Evolutionary conservation across 92 coral and sea anemone genomes (phyloP), one percentile per base, ranked within the genome.

Genomic region (Epizoanthus ramosus): DNA sequence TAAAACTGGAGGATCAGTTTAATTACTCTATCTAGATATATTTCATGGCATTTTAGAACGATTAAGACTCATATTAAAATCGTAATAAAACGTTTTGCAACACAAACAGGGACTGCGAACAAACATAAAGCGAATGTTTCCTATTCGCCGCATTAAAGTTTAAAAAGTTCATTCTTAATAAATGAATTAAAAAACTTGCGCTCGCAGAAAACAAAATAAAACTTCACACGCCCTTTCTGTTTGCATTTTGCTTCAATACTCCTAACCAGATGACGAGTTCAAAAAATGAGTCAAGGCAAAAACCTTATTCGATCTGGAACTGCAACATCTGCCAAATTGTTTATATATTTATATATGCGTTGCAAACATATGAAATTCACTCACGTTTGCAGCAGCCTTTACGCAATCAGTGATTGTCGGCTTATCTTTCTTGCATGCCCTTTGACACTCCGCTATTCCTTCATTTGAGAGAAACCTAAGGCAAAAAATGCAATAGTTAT

Each of bases 321-420:
- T 61, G 18, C 65, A 61, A 59, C 31, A 59, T 56, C 64, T 43
- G 56, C 69, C 22, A 59, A 58, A 39, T 77, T 77, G 82, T 61
- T 77, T 77, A 61, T 77, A 13, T 57, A 77, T 59, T 58, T 77
- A 61, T 37, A 15, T 60, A 41, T 22, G 63, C n/a, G 58, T 39
- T 77, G 15, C 54, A 37, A 60, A 77, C 71, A 61, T 13, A 77
- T 14, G 52, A 25, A 65, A 8, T 77, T 64, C 31, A 90, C 98
- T 95, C 91, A 96, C 99, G 84, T 92, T 90, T 43, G 89, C 89
- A 89, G 99, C 99, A 87, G 98, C 97, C 85, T 87, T 93, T 73
- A 88, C 86, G 31, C 84, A 74, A 71, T 94, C 94, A 76, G 92
- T 88, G 71, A 84, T 81, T 77, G 98, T 85, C 33, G 93, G 92